Conservation (phyloP, 2,797 vertebrate species). For the Falco peregrinus region DNA sequence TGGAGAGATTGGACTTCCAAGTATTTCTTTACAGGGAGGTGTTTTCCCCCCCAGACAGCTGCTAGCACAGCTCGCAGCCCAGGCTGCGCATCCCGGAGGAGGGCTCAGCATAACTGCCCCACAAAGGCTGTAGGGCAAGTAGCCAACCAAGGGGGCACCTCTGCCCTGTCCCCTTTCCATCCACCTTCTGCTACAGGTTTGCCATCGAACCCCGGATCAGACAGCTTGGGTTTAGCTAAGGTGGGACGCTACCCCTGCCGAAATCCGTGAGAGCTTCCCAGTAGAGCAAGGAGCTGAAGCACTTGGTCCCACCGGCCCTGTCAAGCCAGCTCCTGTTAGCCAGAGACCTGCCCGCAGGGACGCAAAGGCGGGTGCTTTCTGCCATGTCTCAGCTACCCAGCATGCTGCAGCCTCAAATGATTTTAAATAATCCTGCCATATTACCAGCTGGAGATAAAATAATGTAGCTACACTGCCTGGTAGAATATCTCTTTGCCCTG, state of each 20-base stretch:
- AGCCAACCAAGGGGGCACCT: background rate
- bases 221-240: background rate
- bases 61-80: background rate
- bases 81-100: fast-evolving
- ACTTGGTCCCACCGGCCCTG: fast-evolving
- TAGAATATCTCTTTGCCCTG: background rate
- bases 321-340: background rate
- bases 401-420: fast-evolving
- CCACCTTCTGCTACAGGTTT: background rate
- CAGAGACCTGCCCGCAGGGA: background rate
- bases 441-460: background rate
- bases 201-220: fast-evolving
- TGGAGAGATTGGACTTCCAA: background rate
- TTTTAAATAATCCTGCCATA: background rate
- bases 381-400: background rate
- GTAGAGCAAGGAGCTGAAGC: background rate
- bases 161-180: background rate
- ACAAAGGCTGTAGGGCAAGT: background rate
- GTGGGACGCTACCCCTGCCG: background rate
- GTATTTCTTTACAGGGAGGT: background rate
- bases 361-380: fast-evolving
- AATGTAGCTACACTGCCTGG: background rate
- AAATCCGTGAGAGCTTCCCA: fast-evolving
- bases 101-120: fast-evolving
- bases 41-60: too few species aligned